phyloP scores from a whole-genome alignment of 2,113 vertebrate genomes.

The Acrocephalus kingi region DNA sequence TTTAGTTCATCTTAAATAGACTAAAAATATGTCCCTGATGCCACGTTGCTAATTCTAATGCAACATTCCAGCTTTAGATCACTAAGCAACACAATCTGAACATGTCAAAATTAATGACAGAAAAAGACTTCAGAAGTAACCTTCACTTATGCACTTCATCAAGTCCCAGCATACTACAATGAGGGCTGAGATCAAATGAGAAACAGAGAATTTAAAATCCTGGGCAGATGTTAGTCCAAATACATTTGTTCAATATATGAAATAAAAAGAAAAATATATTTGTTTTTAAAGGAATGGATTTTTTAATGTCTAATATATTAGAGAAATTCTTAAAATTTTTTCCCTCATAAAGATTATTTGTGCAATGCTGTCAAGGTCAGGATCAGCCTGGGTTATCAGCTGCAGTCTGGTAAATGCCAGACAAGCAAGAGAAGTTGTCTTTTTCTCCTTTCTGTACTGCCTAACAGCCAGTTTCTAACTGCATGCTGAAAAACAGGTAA shows the following conservation, averaged over 20 bases:
- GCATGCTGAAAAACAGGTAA: slow-evolving; percentile 48
- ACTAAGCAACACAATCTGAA: background rate
- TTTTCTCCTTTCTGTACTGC: background rate
- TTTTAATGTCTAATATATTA: background rate
- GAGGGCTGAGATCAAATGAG: background rate
- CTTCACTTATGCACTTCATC: background rate
- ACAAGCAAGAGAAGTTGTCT: slow-evolving; percentile 23
- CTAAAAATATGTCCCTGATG: background rate
- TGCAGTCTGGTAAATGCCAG: background rate
- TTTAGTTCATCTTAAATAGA: background rate
- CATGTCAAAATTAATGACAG: background rate
- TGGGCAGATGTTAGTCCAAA: background rate
- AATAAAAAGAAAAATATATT: background rate
- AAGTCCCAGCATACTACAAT: background rate
- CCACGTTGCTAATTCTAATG: background rate
- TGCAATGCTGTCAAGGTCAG: slow-evolving; percentile 47
- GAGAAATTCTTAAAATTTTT: slow-evolving; percentile 45
- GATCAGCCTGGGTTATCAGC: slow-evolving; percentile 52
- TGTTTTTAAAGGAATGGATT: background rate
- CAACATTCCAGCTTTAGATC: background rate
- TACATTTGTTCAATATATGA: slow-evolving; percentile 16
- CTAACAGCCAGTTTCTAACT: slow-evolving; percentile 19
- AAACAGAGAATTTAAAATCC: background rate
- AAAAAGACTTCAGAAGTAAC: background rate
- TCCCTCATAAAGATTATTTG: slow-evolving; percentile 3